Percentiles rank a stretch among this genome's conserved stretches.
phyloP scores from a whole-genome alignment of 2,888 invertebrate species.

The Diabrotica balteata region DNA sequence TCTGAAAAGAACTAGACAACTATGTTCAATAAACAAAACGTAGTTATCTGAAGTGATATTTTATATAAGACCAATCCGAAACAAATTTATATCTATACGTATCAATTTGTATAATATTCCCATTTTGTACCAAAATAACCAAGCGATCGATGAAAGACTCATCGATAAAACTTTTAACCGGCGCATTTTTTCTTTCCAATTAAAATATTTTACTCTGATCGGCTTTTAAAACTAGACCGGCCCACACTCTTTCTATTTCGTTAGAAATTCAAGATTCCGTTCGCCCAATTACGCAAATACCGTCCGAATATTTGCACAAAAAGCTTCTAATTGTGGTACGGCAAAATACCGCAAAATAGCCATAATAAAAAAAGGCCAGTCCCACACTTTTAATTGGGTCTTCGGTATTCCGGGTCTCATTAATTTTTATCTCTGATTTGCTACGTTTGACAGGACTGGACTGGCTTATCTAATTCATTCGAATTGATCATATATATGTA shows the following conservation, averaged over 20 bases:
- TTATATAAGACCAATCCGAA: too few species aligned
- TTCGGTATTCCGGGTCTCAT: conserved; percentile 51
- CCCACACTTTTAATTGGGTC: conserved; percentile 52
- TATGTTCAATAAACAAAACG: background rate
- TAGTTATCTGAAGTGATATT: background rate
- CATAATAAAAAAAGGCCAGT: conserved; percentile 22
- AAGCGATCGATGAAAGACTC: conserved; percentile 1
- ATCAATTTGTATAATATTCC: background rate
- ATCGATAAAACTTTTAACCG: background rate
- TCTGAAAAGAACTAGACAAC: too few species aligned
- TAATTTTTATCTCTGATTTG: conserved; percentile 53
- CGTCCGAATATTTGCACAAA: conserved; percentile 13
- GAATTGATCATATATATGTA: too few species aligned
- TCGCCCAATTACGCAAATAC: conserved; percentile 16
- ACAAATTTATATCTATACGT: too few species aligned
- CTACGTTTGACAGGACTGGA: conserved; percentile 7
- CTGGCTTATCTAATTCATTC: conserved; percentile 1
- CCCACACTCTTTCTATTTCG: background rate
- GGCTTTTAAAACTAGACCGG: background rate
- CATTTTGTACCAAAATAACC: background rate
- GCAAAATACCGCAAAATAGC: conserved; percentile 12
- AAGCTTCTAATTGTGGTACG: conserved; percentile 15
- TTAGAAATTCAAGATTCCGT: conserved; percentile 9
- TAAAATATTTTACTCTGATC: conserved; percentile 9
- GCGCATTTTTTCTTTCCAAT: conserved; percentile 6